Conservation (phyloP, 2,113 vertebrate genomes). For the Tachuris rubrigastra region DNA sequence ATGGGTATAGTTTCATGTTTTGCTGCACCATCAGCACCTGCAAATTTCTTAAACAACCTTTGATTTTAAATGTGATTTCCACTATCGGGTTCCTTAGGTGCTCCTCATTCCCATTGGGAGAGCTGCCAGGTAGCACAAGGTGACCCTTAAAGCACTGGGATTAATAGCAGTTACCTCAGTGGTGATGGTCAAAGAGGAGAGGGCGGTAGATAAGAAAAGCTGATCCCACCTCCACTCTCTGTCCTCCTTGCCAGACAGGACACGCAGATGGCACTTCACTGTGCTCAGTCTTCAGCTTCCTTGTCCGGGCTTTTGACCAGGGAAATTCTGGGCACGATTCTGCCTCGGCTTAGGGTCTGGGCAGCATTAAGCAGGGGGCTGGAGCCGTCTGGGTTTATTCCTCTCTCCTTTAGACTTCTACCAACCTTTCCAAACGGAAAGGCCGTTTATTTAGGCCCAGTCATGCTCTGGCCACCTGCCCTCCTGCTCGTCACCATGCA, state of each 20-base stretch:
- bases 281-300: neutral
- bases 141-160: slow-evolving; percentile 27
- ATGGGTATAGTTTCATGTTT: neutral
- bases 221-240: neutral
- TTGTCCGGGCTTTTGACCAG: rapidly evolving
- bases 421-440: neutral
- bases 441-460: neutral
- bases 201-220: neutral
- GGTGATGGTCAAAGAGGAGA: neutral
- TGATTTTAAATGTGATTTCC: neutral
- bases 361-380: neutral
- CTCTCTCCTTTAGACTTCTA: neutral
- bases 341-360: neutral
- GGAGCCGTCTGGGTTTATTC: neutral
- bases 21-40: neutral
- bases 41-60: neutral
- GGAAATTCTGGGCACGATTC: neutral
- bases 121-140: slow-evolving; percentile 30
- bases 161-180: slow-evolving; percentile 34
- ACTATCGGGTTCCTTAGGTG: neutral
- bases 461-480: neutral
- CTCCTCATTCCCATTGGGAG: neutral
- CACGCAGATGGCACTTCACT: neutral
- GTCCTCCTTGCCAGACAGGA: neutral
- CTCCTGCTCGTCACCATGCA: neutral